Conservation (phyloP, 1,140 invertebrate species). For the Drosophila murphyi region DNA sequence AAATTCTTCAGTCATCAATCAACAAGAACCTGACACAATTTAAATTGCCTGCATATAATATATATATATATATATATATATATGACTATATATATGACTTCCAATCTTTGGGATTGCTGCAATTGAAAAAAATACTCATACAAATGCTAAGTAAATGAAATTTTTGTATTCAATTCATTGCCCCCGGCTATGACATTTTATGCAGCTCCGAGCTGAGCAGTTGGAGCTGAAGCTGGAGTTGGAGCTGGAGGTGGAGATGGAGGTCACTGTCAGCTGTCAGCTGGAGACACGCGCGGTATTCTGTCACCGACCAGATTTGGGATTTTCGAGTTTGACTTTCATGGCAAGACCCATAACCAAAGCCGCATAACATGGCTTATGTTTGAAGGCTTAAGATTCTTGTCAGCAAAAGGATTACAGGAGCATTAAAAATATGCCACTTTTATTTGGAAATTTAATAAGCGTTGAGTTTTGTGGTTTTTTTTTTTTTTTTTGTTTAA, state of each 20-base stretch:
- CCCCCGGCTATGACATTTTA: conserved; percentile 32
- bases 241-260: conserved; percentile 7
- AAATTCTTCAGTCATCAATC: conserved; percentile 70
- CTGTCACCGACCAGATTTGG: conserved; percentile 56
- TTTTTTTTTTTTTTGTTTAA: not conserved
- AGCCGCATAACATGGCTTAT: conserved; percentile 41
- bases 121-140: conserved; percentile 55
- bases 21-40: conserved; percentile 62
- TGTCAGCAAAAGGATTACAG: conserved; percentile 82
- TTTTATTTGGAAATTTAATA: conserved; percentile 41
- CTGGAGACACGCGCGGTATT: conserved; percentile 51
- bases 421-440: conserved; percentile 69
- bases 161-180: conserved; percentile 34
- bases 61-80: conserved; percentile 12
- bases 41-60: conserved; percentile 76
- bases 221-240: not conserved
- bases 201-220: not conserved
- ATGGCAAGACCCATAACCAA: no score
- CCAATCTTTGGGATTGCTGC: conserved; percentile 12
- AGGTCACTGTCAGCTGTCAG: conserved; percentile 69
- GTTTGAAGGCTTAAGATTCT: conserved; percentile 69
- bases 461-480: conserved; percentile 28
- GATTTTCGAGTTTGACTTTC: conserved; percentile 40
- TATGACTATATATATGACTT: no score
- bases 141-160: conserved; percentile 33